phyloP scores from a whole-genome alignment of 2,888 invertebrate species.

The Sturmia bella region DNA sequence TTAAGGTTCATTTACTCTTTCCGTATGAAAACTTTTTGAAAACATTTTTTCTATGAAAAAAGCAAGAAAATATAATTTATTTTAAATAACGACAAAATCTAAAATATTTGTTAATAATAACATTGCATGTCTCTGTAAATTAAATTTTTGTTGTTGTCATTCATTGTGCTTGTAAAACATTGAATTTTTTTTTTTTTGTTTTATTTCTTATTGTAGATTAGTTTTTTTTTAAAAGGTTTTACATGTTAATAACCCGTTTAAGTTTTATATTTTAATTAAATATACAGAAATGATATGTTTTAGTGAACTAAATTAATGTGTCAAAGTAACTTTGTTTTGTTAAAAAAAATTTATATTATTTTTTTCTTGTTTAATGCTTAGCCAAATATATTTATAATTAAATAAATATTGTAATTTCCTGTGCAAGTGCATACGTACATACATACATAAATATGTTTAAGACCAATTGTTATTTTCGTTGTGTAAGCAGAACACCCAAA shows the following conservation, averaged over 20 bases:
- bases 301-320: slow-evolving; percentile 48
- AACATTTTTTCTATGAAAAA: slow-evolving; percentile 58
- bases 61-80: slow-evolving; percentile 10
- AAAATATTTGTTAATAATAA: slow-evolving; percentile 29
- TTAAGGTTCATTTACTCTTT: slow-evolving; percentile 57
- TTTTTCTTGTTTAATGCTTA: too few relatives aligned
- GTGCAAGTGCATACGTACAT: too few relatives aligned
- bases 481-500: slow-evolving; percentile 54
- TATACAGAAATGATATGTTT: slow-evolving; percentile 24
- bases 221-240: slow-evolving; percentile 29
- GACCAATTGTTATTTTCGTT: slow-evolving; percentile 38
- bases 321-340: slow-evolving; percentile 28
- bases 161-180: slow-evolving; percentile 65
- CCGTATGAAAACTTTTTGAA: slow-evolving; percentile 24
- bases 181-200: slow-evolving; percentile 39
- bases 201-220: slow-evolving; percentile 11
- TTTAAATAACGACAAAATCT: slow-evolving; percentile 24
- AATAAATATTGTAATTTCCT: too few relatives aligned
- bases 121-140: slow-evolving; percentile 61
- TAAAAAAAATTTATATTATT: too few relatives aligned
- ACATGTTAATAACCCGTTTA: slow-evolving; percentile 40
- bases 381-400: too few relatives aligned
- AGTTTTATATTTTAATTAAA: slow-evolving; percentile 28
- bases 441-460: slow-evolving; percentile 13
- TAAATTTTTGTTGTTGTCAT: slow-evolving; percentile 18